phyloP scores from a whole-genome alignment of 2,797 vertebrate species.

The Bradypus variegatus region DNA sequence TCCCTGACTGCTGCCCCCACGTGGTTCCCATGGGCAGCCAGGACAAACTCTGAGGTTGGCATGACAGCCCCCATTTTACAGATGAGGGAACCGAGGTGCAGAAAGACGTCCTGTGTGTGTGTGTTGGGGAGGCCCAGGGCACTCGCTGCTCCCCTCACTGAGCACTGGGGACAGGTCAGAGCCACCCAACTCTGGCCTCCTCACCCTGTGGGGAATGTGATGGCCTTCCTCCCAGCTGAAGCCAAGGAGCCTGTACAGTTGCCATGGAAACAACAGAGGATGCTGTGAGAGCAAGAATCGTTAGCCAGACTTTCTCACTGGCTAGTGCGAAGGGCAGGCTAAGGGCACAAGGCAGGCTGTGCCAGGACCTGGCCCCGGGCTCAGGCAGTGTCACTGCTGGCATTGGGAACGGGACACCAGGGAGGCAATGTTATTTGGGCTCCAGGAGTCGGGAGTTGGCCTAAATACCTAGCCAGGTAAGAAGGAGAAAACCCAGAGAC shows the following conservation, averaged over 20 bases:
- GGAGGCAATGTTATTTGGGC: neutral
- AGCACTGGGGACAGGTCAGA: no score
- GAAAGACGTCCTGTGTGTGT: neutral
- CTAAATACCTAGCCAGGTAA: neutral
- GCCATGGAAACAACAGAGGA: constrained; percentile 2
- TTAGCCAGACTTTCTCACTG: neutral
- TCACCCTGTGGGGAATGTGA: neutral
- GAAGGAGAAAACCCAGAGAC: neutral
- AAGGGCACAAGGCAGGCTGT: neutral
- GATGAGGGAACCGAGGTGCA: neutral
- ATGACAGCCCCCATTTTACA: neutral
- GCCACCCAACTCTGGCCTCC: no score
- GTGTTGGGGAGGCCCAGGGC: no score
- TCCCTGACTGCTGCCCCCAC: neutral
- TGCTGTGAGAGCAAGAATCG: neutral
- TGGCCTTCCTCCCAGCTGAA: neutral
- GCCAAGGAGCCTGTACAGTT: neutral
- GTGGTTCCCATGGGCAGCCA: neutral
- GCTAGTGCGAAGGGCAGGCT: neutral
- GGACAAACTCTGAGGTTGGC: neutral
- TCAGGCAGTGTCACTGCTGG: neutral
- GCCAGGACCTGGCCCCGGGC: neutral
- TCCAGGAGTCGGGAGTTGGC: neutral
- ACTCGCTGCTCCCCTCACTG: no score
- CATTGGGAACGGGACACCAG: neutral